phyloP scores from a whole-genome alignment of 2,888 invertebrate genomes.

The Abscondita cerata region DNA sequence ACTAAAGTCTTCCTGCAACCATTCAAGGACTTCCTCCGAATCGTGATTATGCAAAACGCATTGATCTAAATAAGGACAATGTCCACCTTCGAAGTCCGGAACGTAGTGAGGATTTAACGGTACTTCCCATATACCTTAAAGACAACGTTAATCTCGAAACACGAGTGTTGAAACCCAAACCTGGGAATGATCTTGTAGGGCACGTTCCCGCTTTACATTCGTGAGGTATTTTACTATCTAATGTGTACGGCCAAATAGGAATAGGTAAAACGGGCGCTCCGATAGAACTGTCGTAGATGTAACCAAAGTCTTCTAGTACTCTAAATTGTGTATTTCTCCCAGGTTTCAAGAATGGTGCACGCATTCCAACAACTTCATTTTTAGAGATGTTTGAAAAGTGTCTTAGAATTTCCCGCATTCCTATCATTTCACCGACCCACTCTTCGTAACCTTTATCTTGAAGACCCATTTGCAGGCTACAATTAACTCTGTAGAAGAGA shows the following conservation, averaged over 20 bases:
- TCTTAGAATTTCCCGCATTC: constrained; percentile 86
- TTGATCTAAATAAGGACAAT: constrained; percentile 91
- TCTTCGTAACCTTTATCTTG: constrained; percentile 91
- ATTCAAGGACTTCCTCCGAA: constrained; percentile 75
- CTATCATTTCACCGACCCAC: constrained; percentile 94
- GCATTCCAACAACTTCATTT: constrained; percentile 83
- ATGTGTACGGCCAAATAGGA: constrained; percentile 93
- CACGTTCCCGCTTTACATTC: constrained; percentile 94
- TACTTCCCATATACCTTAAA: constrained; percentile 86
- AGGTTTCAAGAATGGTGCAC: constrained; percentile 91
- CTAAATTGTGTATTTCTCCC: constrained; percentile 92
- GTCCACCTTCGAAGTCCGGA: constrained; percentile 88
- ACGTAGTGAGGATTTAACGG: constrained; percentile 90
- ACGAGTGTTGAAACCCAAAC: constrained; percentile 48
- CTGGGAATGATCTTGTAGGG: constrained; percentile 87
- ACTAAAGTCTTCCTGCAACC: constrained; percentile 89
- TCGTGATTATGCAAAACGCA: constrained; percentile 91
- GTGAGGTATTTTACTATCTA: constrained; percentile 92
- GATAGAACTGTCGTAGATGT: constrained; percentile 91
- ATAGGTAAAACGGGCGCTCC: constrained; percentile 81
- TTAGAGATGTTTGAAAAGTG: constrained; percentile 83
- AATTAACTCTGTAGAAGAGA: constrained; percentile 30
- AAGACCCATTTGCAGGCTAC: constrained; percentile 77
- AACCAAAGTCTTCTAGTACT: constrained; percentile 89
- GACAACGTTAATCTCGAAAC: constrained; percentile 8